These are phyloP conservation scores for Tenodera sinensis DNA, from an alignment of 2,888 invertebrate species.

Conservation along the genomic window DNA sequence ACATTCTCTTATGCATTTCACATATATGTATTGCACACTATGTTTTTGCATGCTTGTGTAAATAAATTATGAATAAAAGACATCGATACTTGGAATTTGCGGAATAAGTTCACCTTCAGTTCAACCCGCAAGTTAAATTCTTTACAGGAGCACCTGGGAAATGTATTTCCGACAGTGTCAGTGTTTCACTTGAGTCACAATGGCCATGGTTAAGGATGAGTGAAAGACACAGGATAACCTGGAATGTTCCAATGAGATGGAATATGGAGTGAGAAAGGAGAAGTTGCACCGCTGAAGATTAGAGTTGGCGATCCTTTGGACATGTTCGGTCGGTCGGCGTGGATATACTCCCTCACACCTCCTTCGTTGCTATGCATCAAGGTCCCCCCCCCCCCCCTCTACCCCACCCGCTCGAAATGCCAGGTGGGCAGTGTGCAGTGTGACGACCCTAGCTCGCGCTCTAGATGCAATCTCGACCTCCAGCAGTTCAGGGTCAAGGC, in stretches of 20 bases:
- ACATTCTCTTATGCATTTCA: too few relatives aligned
- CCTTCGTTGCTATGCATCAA: neutral
- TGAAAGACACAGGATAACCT: too few relatives aligned
- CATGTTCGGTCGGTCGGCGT: neutral
- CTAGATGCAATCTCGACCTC: slow-evolving; percentile 1
- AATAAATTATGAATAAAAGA: too few relatives aligned
- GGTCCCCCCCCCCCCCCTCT: neutral
- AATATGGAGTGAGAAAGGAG: neutral
- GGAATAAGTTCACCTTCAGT: too few relatives aligned
- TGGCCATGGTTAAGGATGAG: too few relatives aligned
- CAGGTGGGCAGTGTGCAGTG: neutral
- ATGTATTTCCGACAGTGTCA: too few relatives aligned
- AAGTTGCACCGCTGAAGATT: neutral
- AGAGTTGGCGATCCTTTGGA: neutral
- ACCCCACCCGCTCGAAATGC: neutral
- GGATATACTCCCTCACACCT: neutral
- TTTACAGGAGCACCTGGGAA: too few relatives aligned
- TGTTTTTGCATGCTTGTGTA: too few relatives aligned
- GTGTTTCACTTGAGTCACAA: too few relatives aligned
- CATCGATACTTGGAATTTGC: too few relatives aligned
- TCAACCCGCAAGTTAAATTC: too few relatives aligned
- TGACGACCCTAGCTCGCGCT: neutral
- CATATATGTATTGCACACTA: too few relatives aligned
- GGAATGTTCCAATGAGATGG: neutral
- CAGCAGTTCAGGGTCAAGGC: slow-evolving; percentile 2